Evolutionary conservation across 2,113 vertebrate genomes (phyloP).

Genomic region (Odocoileus virginianus): DNA sequence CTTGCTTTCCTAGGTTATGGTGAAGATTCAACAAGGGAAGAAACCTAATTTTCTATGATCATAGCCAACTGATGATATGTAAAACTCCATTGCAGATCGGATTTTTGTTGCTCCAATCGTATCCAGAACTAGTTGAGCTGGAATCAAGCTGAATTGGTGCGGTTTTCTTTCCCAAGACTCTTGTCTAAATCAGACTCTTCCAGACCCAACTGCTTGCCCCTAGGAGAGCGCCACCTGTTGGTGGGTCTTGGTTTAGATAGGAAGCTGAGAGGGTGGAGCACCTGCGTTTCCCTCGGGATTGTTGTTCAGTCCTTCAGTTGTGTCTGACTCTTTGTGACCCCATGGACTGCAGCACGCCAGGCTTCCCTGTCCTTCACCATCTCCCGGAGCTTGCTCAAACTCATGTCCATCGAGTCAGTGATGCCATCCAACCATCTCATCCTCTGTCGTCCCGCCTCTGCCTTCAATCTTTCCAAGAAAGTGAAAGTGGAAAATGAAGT

Average conservation of each 20-base stretch:
- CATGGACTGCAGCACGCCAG: not conserved
- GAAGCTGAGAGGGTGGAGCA: not conserved
- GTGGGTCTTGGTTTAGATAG: not conserved
- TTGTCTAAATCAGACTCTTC: not conserved
- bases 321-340: not conserved
- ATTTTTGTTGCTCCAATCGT: not conserved
- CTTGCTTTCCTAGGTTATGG: not conserved
- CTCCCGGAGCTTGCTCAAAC: not conserved
- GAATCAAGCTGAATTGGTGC: not conserved
- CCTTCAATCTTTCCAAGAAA: not conserved
- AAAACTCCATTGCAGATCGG: not conserved
- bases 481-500: no score
- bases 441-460: not conserved
- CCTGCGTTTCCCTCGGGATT: not conserved
- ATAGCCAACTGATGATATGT: not conserved
- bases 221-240: not conserved
- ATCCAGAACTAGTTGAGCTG: not conserved
- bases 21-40: not conserved
- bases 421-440: not conserved
- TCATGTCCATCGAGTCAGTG: not conserved
- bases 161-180: not conserved
- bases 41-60: not conserved
- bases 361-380: not conserved
- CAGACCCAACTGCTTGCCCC: not conserved
- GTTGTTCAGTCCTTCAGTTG: accelerated